phyloP scores from a whole-genome alignment of 2,113 vertebrate species.

The Sapajus apella region DNA sequence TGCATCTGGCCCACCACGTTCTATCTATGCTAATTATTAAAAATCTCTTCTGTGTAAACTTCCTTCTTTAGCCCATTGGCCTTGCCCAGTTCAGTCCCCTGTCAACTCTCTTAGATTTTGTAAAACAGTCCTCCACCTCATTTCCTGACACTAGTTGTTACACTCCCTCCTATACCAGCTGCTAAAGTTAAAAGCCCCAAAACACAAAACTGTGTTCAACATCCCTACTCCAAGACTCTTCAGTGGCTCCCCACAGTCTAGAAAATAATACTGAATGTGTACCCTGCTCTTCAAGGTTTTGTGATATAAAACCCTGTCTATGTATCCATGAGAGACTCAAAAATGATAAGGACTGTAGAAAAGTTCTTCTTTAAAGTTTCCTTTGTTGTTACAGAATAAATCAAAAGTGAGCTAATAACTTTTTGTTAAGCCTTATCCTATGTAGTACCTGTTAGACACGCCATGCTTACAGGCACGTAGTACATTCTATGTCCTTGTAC shows the following conservation, averaged over 20 bases:
- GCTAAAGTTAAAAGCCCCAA: not conserved
- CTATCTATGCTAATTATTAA: not conserved
- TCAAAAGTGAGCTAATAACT: too few species aligned
- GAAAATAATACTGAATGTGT: conserved; percentile 5
- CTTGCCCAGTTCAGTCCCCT: not conserved
- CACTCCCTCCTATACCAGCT: not conserved
- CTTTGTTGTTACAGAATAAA: too few species aligned
- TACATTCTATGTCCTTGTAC: too few species aligned
- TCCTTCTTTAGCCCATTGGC: not conserved
- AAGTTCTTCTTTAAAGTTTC: too few species aligned
- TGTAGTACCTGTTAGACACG: too few species aligned
- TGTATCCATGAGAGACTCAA: not conserved
- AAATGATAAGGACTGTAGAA: not conserved
- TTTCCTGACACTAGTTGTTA: not conserved
- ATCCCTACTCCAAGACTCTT: not conserved
- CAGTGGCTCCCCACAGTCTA: not conserved
- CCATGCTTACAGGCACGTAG: too few species aligned
- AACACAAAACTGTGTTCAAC: not conserved
- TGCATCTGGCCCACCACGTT: not conserved
- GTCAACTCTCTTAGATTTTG: not conserved
- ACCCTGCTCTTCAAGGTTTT: not conserved
- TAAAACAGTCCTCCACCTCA: not conserved
- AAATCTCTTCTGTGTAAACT: not conserved
- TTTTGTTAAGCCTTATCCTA: too few species aligned
- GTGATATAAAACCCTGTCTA: not conserved